Conservation (phyloP, 1,140 invertebrate genomes). For the Fragariocoptes setiger region DNA sequence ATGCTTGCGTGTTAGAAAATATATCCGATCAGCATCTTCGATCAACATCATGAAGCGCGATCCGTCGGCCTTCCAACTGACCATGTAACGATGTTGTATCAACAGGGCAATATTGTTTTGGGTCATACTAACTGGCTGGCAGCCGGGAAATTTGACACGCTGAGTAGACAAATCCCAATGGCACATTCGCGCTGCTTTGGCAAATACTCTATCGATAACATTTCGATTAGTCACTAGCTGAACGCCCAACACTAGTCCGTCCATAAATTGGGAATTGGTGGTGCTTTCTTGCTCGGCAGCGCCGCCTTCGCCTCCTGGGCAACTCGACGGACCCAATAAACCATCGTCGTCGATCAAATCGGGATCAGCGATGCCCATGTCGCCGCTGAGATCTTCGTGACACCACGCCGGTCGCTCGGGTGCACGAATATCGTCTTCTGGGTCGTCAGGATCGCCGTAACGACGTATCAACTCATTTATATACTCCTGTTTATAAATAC, state of each 20-base stretch:
- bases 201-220: constrained; percentile 32
- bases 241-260: constrained; percentile 41
- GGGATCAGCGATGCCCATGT: neutral
- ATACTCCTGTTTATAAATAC: constrained; percentile 36
- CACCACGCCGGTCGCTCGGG: constrained; percentile 53
- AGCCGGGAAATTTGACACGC: constrained; percentile 59
- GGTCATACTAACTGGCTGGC: constrained; percentile 88
- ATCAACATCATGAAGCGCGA: constrained; percentile 93
- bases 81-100: constrained; percentile 47
- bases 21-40: constrained; percentile 44
- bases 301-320: neutral
- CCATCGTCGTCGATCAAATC: neutral
- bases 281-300: neutral
- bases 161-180: constrained; percentile 24
- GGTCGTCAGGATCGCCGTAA: constrained; percentile 40
- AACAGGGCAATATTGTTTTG: constrained; percentile 41
- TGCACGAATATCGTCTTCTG: constrained; percentile 28
- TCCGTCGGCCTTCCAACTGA: constrained; percentile 98
- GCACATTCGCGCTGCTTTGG: constrained; percentile 44
- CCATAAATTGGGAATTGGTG: constrained; percentile 30
- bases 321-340: neutral
- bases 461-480: constrained; percentile 24
- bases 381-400: constrained; percentile 12
- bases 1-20: constrained; percentile 80
- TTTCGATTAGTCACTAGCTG: constrained; percentile 25